Base-by-base conservation (phyloP, 2,888 invertebrate species). In the Drosophila melanocephala region DNA sequence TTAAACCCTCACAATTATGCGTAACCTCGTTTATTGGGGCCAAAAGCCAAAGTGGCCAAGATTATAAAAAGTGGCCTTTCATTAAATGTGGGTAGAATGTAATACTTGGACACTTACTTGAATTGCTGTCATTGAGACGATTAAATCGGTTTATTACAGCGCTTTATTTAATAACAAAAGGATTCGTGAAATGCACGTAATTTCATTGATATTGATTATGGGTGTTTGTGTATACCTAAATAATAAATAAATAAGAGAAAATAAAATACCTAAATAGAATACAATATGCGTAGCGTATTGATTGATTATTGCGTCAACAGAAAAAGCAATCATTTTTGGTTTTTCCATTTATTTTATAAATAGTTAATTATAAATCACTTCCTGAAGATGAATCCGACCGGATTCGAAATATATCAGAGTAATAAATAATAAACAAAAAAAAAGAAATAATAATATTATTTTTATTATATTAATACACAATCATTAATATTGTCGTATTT, bases 1-100 rank as follows among this genome's bases (percentile, higher is more conserved):
- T 84, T 81, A 79, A 87, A 63, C 71, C 71, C 87, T 72, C 73
- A 76, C 75, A 82, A 79, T 89, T 77, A 79, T 84, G 89, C 87
- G 75, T 73, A 76, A 60, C 87, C 87, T 87, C 71, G 87, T 62
- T 72, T 81, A 81, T 79, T 75, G 75, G 77, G 79, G 72, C 59
- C 76, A 79, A 58, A 59, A 42, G 70, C 16, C 47, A 78, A 70
- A 67, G 73, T 69, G 81, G 53, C 56, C 61, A 55, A 66, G 74
- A 83, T 80, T 85, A 61, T 9, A 51, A 60, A 68, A 55, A 78
- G 61, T 70, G 65, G 47, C 55, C 62, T 76, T 70, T 70, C 64
- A 88, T 75, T 70, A 81, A 79, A 66, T 75, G 53, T 42, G 70
- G 51, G 51, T 30, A 51, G 35, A 50, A 37, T 35, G 42, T 28